Base-by-base conservation (phyloP, 2,888 invertebrate species). In the Anaspis maculata region DNA sequence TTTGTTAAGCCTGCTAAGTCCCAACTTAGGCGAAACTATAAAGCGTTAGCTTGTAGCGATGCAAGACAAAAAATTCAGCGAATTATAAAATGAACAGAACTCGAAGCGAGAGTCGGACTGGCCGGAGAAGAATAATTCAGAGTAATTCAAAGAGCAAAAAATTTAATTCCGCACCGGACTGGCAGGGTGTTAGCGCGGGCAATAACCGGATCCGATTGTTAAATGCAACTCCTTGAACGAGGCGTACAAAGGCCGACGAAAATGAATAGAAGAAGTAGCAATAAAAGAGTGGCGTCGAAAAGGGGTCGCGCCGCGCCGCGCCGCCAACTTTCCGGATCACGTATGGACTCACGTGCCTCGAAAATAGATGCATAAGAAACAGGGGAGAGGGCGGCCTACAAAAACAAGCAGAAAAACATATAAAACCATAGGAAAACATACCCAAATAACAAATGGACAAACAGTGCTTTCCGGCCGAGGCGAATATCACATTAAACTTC, bases 311-410 rank as follows among this genome's bases (percentile, higher is more conserved):
- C n/a, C n/a, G n/a, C n/a, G n/a, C n/a, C n/a, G n/a, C n/a, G n/a
- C n/a, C n/a, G n/a, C n/a, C n/a, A n/a, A n/a, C n/a, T n/a, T n/a
- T n/a, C n/a, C n/a, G n/a, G 37, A 43, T 42, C 48, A 45, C 47
- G 45, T 50, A 42, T 41, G 35, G 30, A 9, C 39, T 41, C 47
- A 46, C 49, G 46, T 44, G 48, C 46, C 38, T 29, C 33, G 45
- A 48, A 42, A 49, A 47, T 54, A 49, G 48, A 46, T 49, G 45
- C 45, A 44, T 44, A 44, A 43, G 35, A 37, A 42, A 42, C 19
- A n/a, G n/a, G n/a, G n/a, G 19, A 19, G 38, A 38, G 41, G 35
- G 35, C 39, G 30, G 36, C 19, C 19, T 19, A 19, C 19, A 19
- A 48, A 47, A 48, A 51, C 48, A 45, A 41, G 35, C 38, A 41